Conservation (phyloP, 2,797 vertebrate species). For the Rousettus madagascariensis region DNA sequence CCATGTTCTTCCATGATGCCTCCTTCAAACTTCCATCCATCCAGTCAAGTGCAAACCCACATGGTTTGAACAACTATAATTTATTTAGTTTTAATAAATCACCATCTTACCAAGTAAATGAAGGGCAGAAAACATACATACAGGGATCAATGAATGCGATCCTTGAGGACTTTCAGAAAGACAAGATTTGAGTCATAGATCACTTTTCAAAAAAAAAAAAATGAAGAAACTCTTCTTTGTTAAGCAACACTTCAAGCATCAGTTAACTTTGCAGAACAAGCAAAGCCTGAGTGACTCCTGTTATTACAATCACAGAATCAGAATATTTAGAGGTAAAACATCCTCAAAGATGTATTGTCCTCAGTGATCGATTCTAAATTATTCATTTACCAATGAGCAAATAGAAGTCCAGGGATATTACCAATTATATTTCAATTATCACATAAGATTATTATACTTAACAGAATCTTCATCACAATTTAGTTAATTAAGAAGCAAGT, state of each 20-base stretch:
- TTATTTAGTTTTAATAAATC: neutral
- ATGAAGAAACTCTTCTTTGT: conserved; percentile 14
- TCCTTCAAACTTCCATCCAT: neutral
- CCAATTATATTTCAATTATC: neutral
- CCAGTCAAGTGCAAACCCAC: neutral
- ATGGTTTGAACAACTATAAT: neutral
- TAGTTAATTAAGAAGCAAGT: conserved; percentile 15
- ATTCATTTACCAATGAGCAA: neutral
- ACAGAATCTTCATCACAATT: neutral
- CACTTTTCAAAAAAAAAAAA: neutral
- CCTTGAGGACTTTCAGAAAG: neutral
- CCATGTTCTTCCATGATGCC: neutral
- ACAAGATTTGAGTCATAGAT: neutral
- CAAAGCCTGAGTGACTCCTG: neutral
- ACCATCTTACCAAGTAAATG: neutral
- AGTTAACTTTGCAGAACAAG: neutral
- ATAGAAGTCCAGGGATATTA: neutral
- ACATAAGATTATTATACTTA: neutral
- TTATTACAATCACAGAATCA: neutral
- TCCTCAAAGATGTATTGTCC: neutral
- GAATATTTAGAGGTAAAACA: neutral
- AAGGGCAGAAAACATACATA: neutral
- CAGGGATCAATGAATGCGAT: neutral
- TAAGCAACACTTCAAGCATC: neutral
- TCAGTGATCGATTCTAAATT: neutral